A percentile compares a stretch with the other conserved stretches of the same genome.
These are phyloP conservation scores for Habropoda laboriosa DNA, from an alignment of 1,140 invertebrate species.

Conservation along the genomic window DNA sequence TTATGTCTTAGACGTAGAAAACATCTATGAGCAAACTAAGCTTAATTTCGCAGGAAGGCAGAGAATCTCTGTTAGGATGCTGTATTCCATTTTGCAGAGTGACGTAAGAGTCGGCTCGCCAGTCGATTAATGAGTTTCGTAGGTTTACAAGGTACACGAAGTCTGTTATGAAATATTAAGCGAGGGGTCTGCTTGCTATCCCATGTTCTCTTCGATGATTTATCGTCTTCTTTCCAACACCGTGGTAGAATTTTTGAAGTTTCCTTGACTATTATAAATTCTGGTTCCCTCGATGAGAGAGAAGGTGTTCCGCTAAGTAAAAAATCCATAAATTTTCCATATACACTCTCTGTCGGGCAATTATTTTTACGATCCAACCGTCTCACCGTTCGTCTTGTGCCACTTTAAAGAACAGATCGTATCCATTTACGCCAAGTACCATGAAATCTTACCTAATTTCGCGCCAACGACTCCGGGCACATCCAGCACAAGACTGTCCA, in stretches of 20 bases:
- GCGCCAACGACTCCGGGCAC: neutral
- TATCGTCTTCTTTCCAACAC: neutral
- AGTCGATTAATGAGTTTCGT: neutral
- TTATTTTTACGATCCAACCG: neutral
- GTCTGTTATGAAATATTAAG: neutral
- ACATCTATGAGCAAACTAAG: too few relatives aligned
- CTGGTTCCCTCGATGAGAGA: neutral
- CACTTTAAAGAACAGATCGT: too few relatives aligned
- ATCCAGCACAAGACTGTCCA: conserved; percentile 15
- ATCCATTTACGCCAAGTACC: too few relatives aligned
- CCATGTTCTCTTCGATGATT: neutral
- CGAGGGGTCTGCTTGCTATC: neutral
- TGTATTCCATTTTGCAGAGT: neutral
- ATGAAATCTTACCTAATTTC: conserved; percentile 12
- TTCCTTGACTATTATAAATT: neutral
- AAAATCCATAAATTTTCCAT: too few relatives aligned
- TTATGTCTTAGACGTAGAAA: too few relatives aligned
- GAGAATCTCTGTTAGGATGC: neutral
- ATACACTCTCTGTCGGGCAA: neutral
- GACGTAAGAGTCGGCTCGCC: neutral
- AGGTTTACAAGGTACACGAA: neutral
- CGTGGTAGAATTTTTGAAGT: too few relatives aligned
- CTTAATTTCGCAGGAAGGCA: too few relatives aligned
- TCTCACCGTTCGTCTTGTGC: too few relatives aligned
- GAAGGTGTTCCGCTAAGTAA: too few relatives aligned